A percentile compares a stretch with the other conserved stretches of the same genome.
Conservation (phyloP, 2,888 invertebrate genomes). For the Rotaria socialis region DNA sequence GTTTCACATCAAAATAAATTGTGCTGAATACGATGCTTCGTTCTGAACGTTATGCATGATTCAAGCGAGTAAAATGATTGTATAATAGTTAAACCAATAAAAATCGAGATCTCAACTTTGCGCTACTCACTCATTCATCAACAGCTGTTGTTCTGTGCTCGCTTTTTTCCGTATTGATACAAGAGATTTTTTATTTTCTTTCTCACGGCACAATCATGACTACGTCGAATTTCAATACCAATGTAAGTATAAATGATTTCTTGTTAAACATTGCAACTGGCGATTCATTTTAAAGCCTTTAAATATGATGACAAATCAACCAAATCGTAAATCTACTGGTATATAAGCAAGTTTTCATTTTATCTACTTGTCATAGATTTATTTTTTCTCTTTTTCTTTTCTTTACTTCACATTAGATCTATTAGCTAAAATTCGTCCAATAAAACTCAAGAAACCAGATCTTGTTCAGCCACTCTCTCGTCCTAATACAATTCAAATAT, state of each 20-base stretch:
- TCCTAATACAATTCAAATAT: neutral
- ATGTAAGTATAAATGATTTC: no score
- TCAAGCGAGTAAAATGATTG: neutral
- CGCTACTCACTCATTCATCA: no score
- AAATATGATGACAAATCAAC: constrained; percentile 2
- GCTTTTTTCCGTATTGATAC: neutral
- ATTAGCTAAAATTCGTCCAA: neutral
- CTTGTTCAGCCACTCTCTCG: neutral
- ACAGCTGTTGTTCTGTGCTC: neutral
- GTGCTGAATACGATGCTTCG: no score
- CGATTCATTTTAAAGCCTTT: neutral
- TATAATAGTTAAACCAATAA: neutral
- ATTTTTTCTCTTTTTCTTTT: no score
- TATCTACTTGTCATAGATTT: no score
- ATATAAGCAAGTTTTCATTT: neutral
- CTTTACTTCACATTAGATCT: neutral
- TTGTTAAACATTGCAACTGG: no score
- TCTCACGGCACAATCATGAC: no score
- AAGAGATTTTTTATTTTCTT: neutral
- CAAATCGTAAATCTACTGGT: neutral
- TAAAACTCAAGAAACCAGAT: neutral
- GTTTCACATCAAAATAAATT: no score
- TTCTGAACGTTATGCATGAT: no score
- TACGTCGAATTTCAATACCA: no score
- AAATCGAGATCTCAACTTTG: neutral